Evolutionary conservation across 2,888 invertebrate genomes (phyloP), one percentile per base, ranked within the genome.

Genomic region (Phytoseiulus persimilis): DNA sequence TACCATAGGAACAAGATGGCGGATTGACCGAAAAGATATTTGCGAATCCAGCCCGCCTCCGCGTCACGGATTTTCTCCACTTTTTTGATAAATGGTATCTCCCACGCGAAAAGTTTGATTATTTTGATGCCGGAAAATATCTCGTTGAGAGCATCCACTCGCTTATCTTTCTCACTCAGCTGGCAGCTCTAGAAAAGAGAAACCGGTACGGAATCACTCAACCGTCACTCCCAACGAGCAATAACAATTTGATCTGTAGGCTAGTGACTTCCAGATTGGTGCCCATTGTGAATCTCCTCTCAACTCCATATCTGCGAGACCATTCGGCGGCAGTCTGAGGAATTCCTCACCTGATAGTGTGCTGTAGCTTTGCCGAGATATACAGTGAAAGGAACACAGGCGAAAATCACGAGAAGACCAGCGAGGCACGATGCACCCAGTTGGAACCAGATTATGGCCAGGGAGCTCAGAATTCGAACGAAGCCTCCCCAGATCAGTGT

Each of bases 61-160:
- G 83, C 39, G 0, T 90, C 33, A 46, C 91, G 83, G n/a, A 91
- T 90, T 28, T 89, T n/a, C 28, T 84, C 65, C 9, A 91, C 90
- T 28, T 87, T 89, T 0, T 91, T 89, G 46, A 90, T 90, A 83
- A 91, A 91, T 0, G 91, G 91, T 28, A 39, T 33, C 87, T 91
- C 91, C 91, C 91, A 91, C 0, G 91, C 92, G 90, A 91, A 92
- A 83, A 92, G 83, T 83, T 92, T 92, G 46, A 92, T 83, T 14
- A 92, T 91, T 91, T 93, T 93, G 33, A 93, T 93, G 83, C 93
- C 93, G 90, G 92, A 93, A n/a, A 93, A 91, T 89, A 93, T 92
- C 91, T 93, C 93, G 65, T 92, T 92, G 92, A 93, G 92, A 90
- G 93, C 91, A 90, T 93, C 93, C 11, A 93, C 91, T 46, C 93